Evolutionary conservation across 2,888 invertebrate species (phyloP).

Genomic region (Mayetiola destructor): DNA sequence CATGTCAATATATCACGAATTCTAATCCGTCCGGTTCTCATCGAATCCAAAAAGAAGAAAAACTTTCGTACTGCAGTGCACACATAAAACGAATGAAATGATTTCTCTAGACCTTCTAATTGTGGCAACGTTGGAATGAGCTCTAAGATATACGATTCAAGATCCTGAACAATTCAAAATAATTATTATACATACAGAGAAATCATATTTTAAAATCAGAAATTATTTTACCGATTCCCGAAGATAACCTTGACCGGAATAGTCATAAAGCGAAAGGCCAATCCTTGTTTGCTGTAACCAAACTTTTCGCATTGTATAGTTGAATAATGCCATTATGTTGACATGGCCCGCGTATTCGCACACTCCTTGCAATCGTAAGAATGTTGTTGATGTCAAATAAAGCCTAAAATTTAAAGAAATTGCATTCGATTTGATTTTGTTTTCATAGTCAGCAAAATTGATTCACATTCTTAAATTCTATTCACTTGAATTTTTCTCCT

Average conservation of each 20-base stretch:
- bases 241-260: conserved; percentile 79
- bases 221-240: conserved; percentile 54
- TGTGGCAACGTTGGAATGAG: conserved; percentile 84
- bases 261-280: conserved; percentile 83
- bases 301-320: conserved; percentile 88
- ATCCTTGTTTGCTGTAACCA: conserved; percentile 93
- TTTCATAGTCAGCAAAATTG: not conserved
- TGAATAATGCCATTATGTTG: conserved; percentile 78
- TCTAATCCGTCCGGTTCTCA: conserved; percentile 72
- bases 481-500: conserved; percentile 49
- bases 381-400: conserved; percentile 75
- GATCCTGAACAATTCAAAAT: conserved; percentile 46
- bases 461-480: conserved; percentile 30
- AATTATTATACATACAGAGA: not conserved
- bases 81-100: conserved; percentile 90
- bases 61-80: conserved; percentile 93
- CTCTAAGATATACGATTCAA: conserved; percentile 90
- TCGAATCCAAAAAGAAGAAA: conserved; percentile 86
- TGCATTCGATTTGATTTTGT: not conserved
- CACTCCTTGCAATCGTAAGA: conserved; percentile 72
- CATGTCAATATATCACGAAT: conserved; percentile 86
- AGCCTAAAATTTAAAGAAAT: conserved; percentile 25
- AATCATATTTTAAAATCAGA: not conserved
- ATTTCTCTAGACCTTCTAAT: conserved; percentile 76
- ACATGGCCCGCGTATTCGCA: conserved; percentile 72